Evolutionary conservation across 2,113 vertebrate species (phyloP), one percentile per base, ranked within the genome.

Genomic region (Dunckerocampus dactyliophorus): DNA sequence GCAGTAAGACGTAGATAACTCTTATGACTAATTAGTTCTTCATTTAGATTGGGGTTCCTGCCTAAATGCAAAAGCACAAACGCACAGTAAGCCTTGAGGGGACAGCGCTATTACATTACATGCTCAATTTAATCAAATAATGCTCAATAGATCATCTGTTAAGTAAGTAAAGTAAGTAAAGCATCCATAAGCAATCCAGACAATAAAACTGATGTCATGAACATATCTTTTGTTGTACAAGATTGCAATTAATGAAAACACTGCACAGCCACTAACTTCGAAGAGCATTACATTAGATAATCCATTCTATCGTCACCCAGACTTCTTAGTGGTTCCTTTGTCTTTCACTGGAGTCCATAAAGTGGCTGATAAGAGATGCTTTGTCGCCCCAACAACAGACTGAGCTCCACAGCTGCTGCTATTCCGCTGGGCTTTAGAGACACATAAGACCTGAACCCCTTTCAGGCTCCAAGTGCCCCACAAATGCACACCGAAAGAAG

Each of bases 371-470:
- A 69, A 60, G 69, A 43, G 10, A 34, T 0, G 69, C 66, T 79
- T 63, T 73, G 77, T 65, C 59, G 0, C 47, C 14, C 22, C 1
- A 19, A 7, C 20, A 49, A 64, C 67, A 49, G 64, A 77, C 20
- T 16, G 69, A 37, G 37, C 53, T 20, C 6, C 1, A 57, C 82
- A 83, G 81, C 81, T 85, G 81, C 51, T 52, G 69, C 4, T 8
- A 46, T 66, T 77, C 74, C 45, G 11, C 19, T 3, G 8, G 22
- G 3, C 52, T 53, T 59, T 12, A n/a, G 24, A 24, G 54, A 50
- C 7, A 61, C 21, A 7, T 61, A 72, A 69, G 66, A 79, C 14
- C 34, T 39, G 60, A 67, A 34, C 74, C 71, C 51, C 66, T 60
- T 71, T 81, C 53, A 46, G 75, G 49, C 14, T 67, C 50, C 15